Conservation (phyloP, 2,888 invertebrate genomes). For the Nymphalis c-album region DNA sequence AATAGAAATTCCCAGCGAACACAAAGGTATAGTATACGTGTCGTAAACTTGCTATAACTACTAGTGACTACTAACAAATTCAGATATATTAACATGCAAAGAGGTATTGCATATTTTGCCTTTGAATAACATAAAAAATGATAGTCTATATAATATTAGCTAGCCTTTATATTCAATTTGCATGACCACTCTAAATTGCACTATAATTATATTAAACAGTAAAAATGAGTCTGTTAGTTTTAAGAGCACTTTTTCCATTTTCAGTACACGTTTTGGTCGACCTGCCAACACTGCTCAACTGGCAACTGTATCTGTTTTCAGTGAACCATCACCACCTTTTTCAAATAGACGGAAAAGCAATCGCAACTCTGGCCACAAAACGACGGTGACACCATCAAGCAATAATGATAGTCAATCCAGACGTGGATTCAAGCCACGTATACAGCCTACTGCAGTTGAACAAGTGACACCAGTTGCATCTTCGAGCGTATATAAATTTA, state of each 20-base stretch:
- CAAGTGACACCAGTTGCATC: constrained; percentile 73
- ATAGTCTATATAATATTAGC: too few species aligned
- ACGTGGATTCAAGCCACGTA: constrained; percentile 86
- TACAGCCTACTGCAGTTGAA: constrained; percentile 81
- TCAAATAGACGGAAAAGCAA: constrained; percentile 78
- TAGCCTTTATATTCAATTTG: constrained; percentile 12
- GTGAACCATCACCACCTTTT: constrained; percentile 79
- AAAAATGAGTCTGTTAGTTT: constrained; percentile 11
- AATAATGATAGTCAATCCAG: constrained; percentile 74
- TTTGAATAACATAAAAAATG: too few species aligned
- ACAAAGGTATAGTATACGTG: constrained; percentile 60
- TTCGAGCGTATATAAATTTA: constrained; percentile 88
- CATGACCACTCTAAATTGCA: background rate
- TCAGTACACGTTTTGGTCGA: constrained; percentile 74
- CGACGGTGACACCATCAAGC: constrained; percentile 66
- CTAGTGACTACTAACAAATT: background rate
- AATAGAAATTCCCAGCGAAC: constrained; percentile 68
- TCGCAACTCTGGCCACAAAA: constrained; percentile 70
- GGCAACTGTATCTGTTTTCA: constrained; percentile 85
- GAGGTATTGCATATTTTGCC: too few species aligned
- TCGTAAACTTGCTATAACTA: background rate
- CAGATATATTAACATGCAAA: too few species aligned
- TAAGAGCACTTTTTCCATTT: constrained; percentile 54
- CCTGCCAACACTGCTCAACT: constrained; percentile 80
- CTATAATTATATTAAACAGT: too few species aligned